These are phyloP conservation scores for Drosophila antonietae DNA, from an alignment of 2,888 invertebrate species.

Conservation along the genomic window DNA sequence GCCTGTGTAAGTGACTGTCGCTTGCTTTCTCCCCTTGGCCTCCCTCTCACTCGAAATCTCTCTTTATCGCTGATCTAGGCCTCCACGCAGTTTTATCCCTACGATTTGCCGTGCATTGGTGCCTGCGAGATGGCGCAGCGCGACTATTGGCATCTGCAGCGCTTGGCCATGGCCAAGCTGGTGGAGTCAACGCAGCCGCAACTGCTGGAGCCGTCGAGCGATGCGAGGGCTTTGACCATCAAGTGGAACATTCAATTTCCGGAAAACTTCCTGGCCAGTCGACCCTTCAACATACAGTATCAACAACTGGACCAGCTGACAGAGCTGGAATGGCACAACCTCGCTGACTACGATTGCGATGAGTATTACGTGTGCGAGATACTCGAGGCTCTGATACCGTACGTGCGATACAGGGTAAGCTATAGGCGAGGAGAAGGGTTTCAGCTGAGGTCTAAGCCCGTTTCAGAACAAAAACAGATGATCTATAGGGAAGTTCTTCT, in stretches of 20 bases:
- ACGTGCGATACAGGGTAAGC: conserved; percentile 94
- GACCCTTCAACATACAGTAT: conserved; percentile 81
- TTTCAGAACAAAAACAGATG: no score
- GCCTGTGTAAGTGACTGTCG: conserved; percentile 90
- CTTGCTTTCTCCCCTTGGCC: no score
- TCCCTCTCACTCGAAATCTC: neutral
- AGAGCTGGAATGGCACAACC: conserved; percentile 90
- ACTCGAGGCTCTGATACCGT: conserved; percentile 92
- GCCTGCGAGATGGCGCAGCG: conserved; percentile 82
- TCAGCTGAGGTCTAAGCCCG: no score
- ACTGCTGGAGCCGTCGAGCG: conserved; percentile 37
- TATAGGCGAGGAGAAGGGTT: neutral
- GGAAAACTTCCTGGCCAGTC: conserved; percentile 71
- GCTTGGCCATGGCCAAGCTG: conserved; percentile 61
- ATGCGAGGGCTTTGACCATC: conserved; percentile 57
- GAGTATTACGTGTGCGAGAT: conserved; percentile 87
- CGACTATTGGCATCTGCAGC: conserved; percentile 76
- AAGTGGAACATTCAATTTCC: conserved; percentile 77
- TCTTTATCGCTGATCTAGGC: conserved; percentile 40
- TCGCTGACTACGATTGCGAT: conserved; percentile 85
- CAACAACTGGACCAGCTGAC: conserved; percentile 86
- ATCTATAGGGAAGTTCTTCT: neutral
- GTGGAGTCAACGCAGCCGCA: conserved; percentile 66
- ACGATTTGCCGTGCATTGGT: conserved; percentile 81
- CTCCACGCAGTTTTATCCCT: conserved; percentile 76